These are phyloP conservation scores for Mythimna lalbum DNA, from an alignment of 2,888 invertebrate species.

Conservation along the genomic window DNA sequence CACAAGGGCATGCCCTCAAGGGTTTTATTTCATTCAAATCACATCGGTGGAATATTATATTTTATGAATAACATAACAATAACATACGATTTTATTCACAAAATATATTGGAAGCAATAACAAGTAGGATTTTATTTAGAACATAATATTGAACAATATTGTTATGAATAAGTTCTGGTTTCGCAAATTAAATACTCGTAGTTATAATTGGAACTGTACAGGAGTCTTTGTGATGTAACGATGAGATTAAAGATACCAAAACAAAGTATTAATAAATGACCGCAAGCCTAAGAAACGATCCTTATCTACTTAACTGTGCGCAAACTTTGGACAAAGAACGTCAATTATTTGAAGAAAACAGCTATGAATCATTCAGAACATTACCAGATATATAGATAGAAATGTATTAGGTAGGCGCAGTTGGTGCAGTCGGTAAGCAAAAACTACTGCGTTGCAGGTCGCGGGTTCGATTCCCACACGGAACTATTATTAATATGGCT, in stretches of 20 bases:
- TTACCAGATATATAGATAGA: background rate
- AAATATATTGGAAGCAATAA: background rate
- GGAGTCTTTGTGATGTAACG: too few species aligned
- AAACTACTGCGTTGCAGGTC: too few species aligned
- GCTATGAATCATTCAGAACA: background rate
- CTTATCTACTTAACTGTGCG: background rate
- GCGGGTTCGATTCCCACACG: too few species aligned
- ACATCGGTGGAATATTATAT: slow-evolving; percentile 22
- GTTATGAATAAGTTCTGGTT: background rate
- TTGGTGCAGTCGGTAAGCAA: too few species aligned
- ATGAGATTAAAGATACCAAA: too few species aligned
- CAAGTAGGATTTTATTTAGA: background rate
- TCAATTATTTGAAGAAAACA: too few species aligned
- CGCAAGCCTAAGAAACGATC: slow-evolving; percentile 3
- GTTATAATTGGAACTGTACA: too few species aligned
- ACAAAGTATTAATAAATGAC: slow-evolving; percentile 10
- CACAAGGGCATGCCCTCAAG: slow-evolving; percentile 17
- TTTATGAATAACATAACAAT: slow-evolving; percentile 34
- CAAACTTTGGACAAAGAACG: too few species aligned
- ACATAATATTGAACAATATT: background rate
- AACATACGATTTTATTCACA: background rate
- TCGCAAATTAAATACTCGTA: background rate
- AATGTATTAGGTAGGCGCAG: background rate
- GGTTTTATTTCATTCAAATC: slow-evolving; percentile 50
- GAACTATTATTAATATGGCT: too few species aligned